Evolutionary conservation across 2,888 invertebrate species (phyloP), one percentile per base, ranked within the genome.

Genomic region (Idaea dimidiata): DNA sequence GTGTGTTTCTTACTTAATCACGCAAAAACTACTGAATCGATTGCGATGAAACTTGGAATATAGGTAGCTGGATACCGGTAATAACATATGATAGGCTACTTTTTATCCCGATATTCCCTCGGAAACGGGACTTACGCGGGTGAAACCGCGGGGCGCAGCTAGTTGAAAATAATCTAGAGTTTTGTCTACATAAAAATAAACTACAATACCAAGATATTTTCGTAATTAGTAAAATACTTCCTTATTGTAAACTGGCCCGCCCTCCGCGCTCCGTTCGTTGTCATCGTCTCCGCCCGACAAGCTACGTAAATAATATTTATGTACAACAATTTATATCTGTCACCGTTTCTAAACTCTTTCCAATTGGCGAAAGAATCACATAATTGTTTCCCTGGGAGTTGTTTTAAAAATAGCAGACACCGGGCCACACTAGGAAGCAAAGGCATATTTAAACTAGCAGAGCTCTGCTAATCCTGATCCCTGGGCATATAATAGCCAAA

Each of bases 281-380:
- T 68, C 67, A 62, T 65, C 62, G 69, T 66, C 65, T 60, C 65
- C 59, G 43, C 54, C 24, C 24, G 24, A 24, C 24, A 5, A 3
- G 24, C 24, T 24, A 5, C 24, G 24, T 24, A 24, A 54, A 58
- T 76, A 78, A 79, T 83, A 84, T 84, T 81, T 81, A 82, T 78
- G 79, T 77, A 70, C 73, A 76, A 73, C 78, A 70, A 86, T 89
- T 86, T 79, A 82, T 86, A 81, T 81, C 74, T 86, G 87, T 83
- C 85, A 78, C 73, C 58, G 68, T 67, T 73, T 78, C 72, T 72
- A 77, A 84, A 84, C 79, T 83, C 79, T 87, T 88, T 83, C 83
- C 84, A 83, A 86, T 84, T 85, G 85, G 84, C 86, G 82, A 81
- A 85, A 84, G 79, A 81, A 76, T 81, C 78, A 72, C 70, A 78